Percentiles rank a stretch among this genome's conserved stretches.
Conservation (phyloP, 2,113 vertebrate genomes). For the Platysternon megacephalum region DNA sequence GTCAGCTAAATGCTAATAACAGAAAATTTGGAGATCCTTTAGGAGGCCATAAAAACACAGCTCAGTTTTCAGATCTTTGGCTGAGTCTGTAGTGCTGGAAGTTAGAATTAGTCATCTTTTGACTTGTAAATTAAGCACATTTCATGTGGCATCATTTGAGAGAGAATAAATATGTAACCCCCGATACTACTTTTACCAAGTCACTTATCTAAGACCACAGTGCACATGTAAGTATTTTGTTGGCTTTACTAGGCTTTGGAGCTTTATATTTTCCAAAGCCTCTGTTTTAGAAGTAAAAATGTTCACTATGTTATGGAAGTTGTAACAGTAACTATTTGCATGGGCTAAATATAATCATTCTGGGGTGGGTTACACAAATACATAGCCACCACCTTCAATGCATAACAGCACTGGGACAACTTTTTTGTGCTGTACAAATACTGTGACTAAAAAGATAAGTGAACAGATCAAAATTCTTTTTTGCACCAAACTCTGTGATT, state of each 20-base stretch:
- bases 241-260: neutral
- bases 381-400: neutral
- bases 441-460: neutral
- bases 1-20: neutral
- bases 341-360: neutral
- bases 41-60: fast-evolving
- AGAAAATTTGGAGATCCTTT: neutral
- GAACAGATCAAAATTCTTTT: neutral
- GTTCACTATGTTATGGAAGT: neutral
- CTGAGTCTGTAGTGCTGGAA: neutral
- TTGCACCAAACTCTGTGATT: neutral
- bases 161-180: neutral
- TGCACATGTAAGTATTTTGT: neutral
- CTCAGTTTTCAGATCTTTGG: neutral
- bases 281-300: neutral
- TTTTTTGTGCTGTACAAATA: neutral
- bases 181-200: neutral
- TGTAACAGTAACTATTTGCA: neutral
- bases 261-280: neutral
- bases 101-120: neutral
- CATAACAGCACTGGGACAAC: neutral
- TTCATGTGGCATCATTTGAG: neutral
- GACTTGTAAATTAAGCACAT: neutral
- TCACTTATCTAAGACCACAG: neutral
- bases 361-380: neutral